Percentiles rank a stretch among this genome's conserved stretches.
phyloP scores from a whole-genome alignment of 2,888 invertebrate genomes.

The Blastobasis lacticolella region DNA sequence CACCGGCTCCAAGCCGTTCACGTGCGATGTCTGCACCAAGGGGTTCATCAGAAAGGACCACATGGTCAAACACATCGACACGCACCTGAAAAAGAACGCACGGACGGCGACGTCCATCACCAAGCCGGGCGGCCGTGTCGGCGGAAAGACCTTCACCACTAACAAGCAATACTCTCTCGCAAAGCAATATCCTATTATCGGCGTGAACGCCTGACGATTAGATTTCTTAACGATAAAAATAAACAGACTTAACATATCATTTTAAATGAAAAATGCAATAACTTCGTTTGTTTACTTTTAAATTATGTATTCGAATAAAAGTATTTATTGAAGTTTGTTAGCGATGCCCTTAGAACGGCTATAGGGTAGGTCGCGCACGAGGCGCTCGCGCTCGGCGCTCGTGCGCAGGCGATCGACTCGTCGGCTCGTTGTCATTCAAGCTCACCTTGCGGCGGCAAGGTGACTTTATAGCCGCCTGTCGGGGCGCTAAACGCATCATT shows the following conservation, averaged over 20 bases:
- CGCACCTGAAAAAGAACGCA: constrained; percentile 78
- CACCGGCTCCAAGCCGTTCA: constrained; percentile 88
- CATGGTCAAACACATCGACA: constrained; percentile 90
- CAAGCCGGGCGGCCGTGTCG: too few species aligned
- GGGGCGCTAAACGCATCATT: constrained; percentile 68
- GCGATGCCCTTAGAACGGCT: constrained; percentile 19
- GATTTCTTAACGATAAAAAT: constrained; percentile 10
- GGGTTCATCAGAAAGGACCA: constrained; percentile 94
- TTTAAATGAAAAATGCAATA: constrained; percentile 27
- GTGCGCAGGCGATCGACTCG: constrained; percentile 45
- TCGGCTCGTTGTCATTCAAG: constrained; percentile 55
- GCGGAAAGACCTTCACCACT: too few species aligned
- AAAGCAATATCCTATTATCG: neutral
- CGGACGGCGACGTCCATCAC: too few species aligned
- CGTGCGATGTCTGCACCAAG: constrained; percentile 87
- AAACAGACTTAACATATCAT: constrained; percentile 40
- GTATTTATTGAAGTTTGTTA: constrained; percentile 22
- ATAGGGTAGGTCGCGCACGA: constrained; percentile 8
- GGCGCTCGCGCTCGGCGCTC: constrained; percentile 21
- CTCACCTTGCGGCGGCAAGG: constrained; percentile 68
- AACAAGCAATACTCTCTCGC: too few species aligned
- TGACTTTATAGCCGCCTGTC: constrained; percentile 69
- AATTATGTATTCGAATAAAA: constrained; percentile 23
- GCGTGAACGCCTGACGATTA: constrained; percentile 19
- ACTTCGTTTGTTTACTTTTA: constrained; percentile 23